Conservation (phyloP, 2,888 invertebrate genomes). For the Apodemia hepburni region DNA sequence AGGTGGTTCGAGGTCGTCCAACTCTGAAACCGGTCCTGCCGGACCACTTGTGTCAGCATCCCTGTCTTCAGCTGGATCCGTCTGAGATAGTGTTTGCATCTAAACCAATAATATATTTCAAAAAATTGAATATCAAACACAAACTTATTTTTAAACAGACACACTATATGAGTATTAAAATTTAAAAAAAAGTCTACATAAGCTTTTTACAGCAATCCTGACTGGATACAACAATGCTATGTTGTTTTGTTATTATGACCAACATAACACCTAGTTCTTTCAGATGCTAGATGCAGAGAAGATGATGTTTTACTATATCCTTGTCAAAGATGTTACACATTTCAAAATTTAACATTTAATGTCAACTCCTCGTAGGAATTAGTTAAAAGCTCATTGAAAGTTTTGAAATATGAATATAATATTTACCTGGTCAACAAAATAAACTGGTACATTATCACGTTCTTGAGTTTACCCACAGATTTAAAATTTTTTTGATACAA, state of each 20-base stretch:
- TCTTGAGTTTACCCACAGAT: no score
- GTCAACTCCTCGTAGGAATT: no score
- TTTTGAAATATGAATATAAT: no score
- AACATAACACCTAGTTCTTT: not conserved
- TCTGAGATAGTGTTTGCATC: not conserved
- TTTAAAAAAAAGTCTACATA: not conserved
- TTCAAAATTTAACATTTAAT: no score
- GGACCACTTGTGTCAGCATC: conserved; percentile 3
- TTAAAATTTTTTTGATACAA: no score
- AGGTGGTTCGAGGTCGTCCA: not conserved
- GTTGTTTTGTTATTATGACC: not conserved
- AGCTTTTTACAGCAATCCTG: not conserved
- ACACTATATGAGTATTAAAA: not conserved
- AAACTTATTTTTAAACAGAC: not conserved
- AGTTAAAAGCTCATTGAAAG: no score
- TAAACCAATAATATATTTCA: not conserved
- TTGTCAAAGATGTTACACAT: no score
- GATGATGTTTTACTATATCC: not conserved
- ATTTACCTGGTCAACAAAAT: no score
- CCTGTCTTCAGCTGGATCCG: conserved; percentile 6
- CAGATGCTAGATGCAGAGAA: not conserved
- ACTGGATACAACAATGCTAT: not conserved
- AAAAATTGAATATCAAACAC: not conserved
- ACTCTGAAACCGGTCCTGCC: conserved; percentile 4
- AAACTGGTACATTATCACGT: no score